phyloP scores from a whole-genome alignment of 2,113 vertebrate genomes.

The Odocoileus hemionus region DNA sequence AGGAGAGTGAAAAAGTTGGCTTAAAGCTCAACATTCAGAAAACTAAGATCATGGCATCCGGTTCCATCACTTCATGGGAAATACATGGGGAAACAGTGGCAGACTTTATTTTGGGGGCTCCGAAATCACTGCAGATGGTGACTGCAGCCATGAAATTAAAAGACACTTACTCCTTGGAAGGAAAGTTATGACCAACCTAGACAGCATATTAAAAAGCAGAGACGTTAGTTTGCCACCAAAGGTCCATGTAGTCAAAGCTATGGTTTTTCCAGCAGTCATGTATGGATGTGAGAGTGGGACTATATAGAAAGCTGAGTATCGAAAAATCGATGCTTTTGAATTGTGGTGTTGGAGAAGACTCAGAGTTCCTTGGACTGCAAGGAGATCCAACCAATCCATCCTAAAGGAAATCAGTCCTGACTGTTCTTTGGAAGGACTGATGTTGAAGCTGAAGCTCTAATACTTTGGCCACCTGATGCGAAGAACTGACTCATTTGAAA shows the following conservation, averaged over 20 bases:
- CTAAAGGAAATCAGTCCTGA: neutral
- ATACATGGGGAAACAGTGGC: neutral
- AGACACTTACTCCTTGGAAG: neutral
- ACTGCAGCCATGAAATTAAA: neutral
- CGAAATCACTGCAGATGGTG: neutral
- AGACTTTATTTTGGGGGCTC: neutral
- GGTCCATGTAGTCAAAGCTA: neutral
- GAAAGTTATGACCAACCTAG: neutral
- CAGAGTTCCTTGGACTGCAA: neutral
- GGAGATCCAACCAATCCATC: neutral
- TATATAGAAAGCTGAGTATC: neutral
- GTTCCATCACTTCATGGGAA: neutral
- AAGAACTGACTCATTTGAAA: neutral
- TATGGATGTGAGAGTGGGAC: neutral
- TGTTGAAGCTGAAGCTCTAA: neutral
- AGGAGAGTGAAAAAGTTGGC: neutral
- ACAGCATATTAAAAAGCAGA: neutral
- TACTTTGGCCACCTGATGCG: neutral
- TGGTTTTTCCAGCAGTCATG: neutral
- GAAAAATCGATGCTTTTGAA: neutral
- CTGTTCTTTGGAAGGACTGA: neutral
- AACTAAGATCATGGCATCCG: neutral
- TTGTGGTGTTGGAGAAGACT: neutral
- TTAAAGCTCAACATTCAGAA: neutral
- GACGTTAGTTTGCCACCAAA: neutral